Conservation (phyloP, 2,888 invertebrate genomes). For the Anodontia alba region DNA sequence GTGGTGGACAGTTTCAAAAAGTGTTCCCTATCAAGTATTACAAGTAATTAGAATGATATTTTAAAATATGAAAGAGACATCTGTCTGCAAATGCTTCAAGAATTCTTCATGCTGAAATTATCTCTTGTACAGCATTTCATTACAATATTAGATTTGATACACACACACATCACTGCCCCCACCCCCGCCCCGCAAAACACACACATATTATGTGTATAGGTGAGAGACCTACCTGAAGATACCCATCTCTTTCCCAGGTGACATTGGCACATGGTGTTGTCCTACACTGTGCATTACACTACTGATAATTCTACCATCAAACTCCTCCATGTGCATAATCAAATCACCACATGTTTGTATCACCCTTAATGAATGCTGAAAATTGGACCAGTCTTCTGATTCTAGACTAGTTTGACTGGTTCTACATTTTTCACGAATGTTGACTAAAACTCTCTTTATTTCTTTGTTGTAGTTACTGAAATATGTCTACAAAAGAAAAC, state of each 20-base stretch:
- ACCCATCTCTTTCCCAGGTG: constrained; percentile 68
- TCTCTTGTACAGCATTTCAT: too few relatives aligned
- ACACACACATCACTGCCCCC: too few relatives aligned
- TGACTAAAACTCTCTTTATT: constrained; percentile 88
- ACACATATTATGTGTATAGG: too few relatives aligned
- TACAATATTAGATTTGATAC: too few relatives aligned
- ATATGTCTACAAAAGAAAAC: constrained; percentile 85
- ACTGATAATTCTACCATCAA: constrained; percentile 89
- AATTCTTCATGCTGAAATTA: too few relatives aligned
- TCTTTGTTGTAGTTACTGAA: constrained; percentile 89
- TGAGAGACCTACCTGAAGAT: constrained; percentile 50
- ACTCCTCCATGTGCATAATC: constrained; percentile 88
- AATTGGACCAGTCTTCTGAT: constrained; percentile 83
- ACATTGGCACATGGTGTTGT: constrained; percentile 69
- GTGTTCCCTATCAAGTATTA: too few relatives aligned
- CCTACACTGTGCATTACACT: constrained; percentile 87
- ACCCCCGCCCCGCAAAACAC: too few relatives aligned
- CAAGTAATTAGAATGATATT: too few relatives aligned
- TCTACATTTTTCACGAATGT: constrained; percentile 86
- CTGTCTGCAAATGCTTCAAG: too few relatives aligned
- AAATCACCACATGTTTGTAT: constrained; percentile 87
- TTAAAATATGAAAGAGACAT: too few relatives aligned
- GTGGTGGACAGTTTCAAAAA: too few relatives aligned
- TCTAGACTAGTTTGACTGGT: constrained; percentile 62
- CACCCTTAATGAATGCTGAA: constrained; percentile 84